Percentiles rank a stretch among this genome's conserved stretches.
phyloP scores from a whole-genome alignment of 2,113 vertebrate genomes.

The Chionodraco myersi region DNA sequence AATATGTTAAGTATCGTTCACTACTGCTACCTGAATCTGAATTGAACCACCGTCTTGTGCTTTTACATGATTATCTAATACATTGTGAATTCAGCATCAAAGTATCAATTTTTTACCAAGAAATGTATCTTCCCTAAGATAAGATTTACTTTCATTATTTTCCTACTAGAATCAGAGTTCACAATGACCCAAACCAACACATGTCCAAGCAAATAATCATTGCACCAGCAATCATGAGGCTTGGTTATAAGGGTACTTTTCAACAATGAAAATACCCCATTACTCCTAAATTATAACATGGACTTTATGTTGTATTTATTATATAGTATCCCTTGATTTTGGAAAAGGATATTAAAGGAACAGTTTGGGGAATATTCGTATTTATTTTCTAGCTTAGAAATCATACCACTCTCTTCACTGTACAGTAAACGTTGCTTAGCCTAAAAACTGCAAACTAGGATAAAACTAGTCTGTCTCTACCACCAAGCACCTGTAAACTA shows the following conservation, averaged over 20 bases:
- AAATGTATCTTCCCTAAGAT: neutral
- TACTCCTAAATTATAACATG: neutral
- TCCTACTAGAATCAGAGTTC: constrained; percentile 15
- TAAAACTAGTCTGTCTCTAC: neutral
- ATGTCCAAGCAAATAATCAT: neutral
- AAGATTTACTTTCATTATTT: constrained; percentile 7
- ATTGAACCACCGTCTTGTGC: neutral
- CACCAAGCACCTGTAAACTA: neutral
- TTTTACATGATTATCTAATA: neutral
- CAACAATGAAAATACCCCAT: neutral
- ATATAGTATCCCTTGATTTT: no score
- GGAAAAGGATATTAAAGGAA: neutral
- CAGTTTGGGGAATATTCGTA: neutral
- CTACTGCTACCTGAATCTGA: constrained; percentile 9
- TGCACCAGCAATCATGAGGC: no score
- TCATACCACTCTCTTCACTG: neutral
- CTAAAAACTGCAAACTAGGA: neutral
- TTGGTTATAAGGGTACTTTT: neutral
- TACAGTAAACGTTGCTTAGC: neutral
- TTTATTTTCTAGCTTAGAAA: neutral
- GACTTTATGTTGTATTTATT: no score
- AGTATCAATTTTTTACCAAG: neutral
- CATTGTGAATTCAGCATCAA: neutral
- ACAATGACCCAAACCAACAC: constrained; percentile 18
- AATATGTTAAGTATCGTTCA: constrained; percentile 29